phyloP scores from a whole-genome alignment of 2,113 vertebrate genomes.

The Platysteira castanea region DNA sequence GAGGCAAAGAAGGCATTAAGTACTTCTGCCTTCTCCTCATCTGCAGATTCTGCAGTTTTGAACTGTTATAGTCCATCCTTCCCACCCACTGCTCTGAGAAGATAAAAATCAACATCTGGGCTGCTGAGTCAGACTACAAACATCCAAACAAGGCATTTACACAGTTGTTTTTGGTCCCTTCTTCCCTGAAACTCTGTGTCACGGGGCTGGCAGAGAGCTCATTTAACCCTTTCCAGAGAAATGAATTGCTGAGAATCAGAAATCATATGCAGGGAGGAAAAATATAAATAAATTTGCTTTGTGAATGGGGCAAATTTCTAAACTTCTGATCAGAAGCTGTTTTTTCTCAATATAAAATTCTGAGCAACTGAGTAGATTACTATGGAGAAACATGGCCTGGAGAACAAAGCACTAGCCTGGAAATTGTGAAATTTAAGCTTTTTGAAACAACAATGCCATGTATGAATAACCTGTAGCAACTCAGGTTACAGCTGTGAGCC shows the following conservation, averaged over 20 bases:
- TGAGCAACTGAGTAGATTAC: not conserved
- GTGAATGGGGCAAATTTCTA: not conserved
- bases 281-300: not conserved
- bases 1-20: too few relatives aligned
- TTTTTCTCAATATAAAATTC: not conserved
- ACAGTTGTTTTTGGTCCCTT: not conserved
- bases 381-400: not conserved
- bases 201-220: not conserved
- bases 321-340: not conserved
- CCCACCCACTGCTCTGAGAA: not conserved
- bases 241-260: not conserved
- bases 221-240: not conserved
- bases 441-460: not conserved
- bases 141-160: not conserved
- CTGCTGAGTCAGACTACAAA: conserved; percentile 12
- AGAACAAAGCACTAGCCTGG: not conserved
- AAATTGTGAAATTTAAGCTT: not conserved
- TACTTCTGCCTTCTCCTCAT: too few relatives aligned
- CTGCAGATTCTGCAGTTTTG: not conserved
- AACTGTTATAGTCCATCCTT: not conserved
- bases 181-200: not conserved
- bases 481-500: not conserved
- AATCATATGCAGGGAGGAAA: not conserved
- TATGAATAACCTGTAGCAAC: not conserved
- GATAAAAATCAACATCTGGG: not conserved